Percentiles rank a stretch among this genome's conserved stretches.
phyloP scores from a whole-genome alignment of 2,888 invertebrate genomes.

The Smittia sp. region DNA sequence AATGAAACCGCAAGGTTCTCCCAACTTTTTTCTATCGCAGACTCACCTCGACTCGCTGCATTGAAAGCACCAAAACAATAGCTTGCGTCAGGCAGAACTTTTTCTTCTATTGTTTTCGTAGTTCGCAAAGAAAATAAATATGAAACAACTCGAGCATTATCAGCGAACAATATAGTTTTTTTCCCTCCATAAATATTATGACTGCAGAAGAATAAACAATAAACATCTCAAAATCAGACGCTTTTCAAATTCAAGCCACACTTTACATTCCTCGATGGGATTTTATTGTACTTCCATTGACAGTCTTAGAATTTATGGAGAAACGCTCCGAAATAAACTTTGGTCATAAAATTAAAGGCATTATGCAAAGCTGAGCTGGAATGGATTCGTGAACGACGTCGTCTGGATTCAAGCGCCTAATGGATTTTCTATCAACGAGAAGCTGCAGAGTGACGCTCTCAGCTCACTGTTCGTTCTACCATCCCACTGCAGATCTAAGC shows the following conservation, averaged over 20 bases:
- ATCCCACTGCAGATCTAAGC: not conserved
- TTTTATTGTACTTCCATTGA: constrained; percentile 23
- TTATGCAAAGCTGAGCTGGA: not conserved
- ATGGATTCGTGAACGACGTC: not conserved
- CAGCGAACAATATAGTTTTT: constrained; percentile 5
- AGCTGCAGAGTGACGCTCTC: too few species aligned
- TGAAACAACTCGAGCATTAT: not conserved
- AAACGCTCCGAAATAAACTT: not conserved
- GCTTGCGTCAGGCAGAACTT: not conserved
- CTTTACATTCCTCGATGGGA: not conserved
- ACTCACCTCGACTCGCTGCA: too few species aligned
- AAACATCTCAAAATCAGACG: constrained; percentile 39
- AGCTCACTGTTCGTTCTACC: too few species aligned
- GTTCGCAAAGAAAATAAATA: not conserved
- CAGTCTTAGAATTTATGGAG: constrained; percentile 11
- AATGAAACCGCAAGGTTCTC: too few species aligned
- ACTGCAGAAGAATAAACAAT: constrained; percentile 25
- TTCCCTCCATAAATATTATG: constrained; percentile 4
- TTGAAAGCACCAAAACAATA: not conserved
- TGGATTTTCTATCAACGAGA: not conserved
- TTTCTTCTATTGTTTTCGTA: constrained; percentile 9
- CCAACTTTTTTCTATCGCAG: too few species aligned
- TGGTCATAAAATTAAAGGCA: not conserved
- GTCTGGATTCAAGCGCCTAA: too few species aligned
- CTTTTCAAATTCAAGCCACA: constrained; percentile 24